Percentiles rank a stretch among this genome's conserved stretches.
Evolutionary conservation across 2,888 invertebrate genomes (phyloP).

Genomic region (Euzetes globulus): DNA sequence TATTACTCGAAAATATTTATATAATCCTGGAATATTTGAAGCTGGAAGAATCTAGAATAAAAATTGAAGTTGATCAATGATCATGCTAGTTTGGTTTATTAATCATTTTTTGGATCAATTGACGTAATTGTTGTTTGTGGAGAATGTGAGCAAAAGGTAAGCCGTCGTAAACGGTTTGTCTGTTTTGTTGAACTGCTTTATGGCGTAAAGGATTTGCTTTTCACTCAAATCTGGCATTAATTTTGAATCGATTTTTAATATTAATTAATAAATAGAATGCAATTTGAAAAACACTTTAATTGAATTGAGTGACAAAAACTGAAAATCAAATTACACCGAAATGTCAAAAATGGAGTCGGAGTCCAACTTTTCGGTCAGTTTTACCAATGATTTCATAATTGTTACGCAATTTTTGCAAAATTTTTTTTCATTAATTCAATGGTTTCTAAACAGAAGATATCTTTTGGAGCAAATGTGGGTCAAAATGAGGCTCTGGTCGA

Average conservation of each 20-base stretch:
- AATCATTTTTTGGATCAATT: no score
- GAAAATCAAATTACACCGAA: neutral
- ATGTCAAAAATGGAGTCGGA: neutral
- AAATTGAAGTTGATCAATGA: no score
- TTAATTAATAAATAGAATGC: neutral
- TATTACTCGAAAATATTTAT: no score
- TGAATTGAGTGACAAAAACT: neutral
- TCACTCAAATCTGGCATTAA: neutral
- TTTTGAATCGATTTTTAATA: neutral
- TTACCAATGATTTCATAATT: neutral
- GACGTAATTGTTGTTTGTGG: no score
- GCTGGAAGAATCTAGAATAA: no score
- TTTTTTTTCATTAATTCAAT: neutral
- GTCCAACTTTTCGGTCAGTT: neutral
- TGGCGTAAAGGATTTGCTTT: neutral
- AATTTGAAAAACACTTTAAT: neutral
- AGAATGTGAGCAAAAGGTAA: neutral
- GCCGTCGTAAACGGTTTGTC: neutral
- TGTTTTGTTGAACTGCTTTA: neutral
- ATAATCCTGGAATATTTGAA: no score
- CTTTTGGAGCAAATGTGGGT: neutral
- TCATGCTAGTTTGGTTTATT: no score
- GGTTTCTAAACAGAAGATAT: no score
- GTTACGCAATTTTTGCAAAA: neutral
- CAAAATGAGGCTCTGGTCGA: neutral